Evolutionary conservation across 2,888 invertebrate species (phyloP).

Genomic region (Caenorhabditis drosophilae): DNA sequence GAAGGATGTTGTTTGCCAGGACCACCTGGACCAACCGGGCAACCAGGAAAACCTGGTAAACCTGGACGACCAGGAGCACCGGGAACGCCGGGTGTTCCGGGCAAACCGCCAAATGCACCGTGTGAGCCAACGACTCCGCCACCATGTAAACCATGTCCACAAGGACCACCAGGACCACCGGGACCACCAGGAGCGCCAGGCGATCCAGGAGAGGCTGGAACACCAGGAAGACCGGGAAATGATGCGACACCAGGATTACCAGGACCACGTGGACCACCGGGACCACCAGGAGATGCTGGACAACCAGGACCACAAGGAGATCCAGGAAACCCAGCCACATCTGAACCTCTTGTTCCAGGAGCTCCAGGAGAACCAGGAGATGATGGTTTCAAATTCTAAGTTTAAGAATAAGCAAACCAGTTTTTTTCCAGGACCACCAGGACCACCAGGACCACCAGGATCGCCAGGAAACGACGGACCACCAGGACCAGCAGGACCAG

Average conservation of each 20-base stretch:
- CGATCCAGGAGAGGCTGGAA: slow-evolving; percentile 63
- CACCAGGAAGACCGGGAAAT: slow-evolving; percentile 55
- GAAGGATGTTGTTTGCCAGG: slow-evolving; percentile 61
- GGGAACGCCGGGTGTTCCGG: slow-evolving; percentile 53
- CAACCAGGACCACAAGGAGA: slow-evolving; percentile 60
- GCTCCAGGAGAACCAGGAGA: slow-evolving; percentile 59
- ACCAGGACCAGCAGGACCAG: slow-evolving; percentile 54
- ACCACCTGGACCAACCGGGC: slow-evolving; percentile 65
- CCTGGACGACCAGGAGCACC: slow-evolving; percentile 63
- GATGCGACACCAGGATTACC: slow-evolving; percentile 54
- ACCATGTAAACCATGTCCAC: slow-evolving; percentile 59
- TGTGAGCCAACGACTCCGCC: slow-evolving; percentile 57
- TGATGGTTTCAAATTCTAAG: slow-evolving; percentile 40
- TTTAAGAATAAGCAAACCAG: no score
- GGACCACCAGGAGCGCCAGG: slow-evolving; percentile 63
- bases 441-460: slow-evolving; percentile 58
- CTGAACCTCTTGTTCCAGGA: slow-evolving; percentile 52
- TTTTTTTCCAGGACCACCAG: slow-evolving; percentile 43
- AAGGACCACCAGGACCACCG: slow-evolving; percentile 53
- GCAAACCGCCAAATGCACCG: slow-evolving; percentile 49
- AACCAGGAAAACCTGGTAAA: slow-evolving; percentile 51
- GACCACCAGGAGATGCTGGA: slow-evolving; percentile 53
- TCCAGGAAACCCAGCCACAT: slow-evolving; percentile 34
- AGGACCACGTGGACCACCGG: slow-evolving; percentile 47
- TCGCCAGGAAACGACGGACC: slow-evolving; percentile 61